phyloP scores from a whole-genome alignment of 2,113 vertebrate species.

The Ardeotis arabs region DNA sequence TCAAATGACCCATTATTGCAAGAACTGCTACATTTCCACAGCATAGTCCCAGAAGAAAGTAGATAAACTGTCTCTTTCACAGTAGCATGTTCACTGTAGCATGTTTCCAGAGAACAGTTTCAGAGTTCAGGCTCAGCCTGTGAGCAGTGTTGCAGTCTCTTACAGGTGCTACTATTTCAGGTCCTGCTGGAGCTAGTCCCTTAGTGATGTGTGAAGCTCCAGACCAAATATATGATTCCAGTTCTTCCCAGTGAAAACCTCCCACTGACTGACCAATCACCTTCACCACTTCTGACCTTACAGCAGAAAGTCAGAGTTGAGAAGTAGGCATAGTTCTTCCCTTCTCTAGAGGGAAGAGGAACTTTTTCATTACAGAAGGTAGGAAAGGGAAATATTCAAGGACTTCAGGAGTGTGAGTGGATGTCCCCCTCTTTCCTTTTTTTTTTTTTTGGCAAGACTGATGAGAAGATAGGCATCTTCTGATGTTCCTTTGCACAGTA shows the following conservation, averaged over 20 bases:
- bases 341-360: not conserved
- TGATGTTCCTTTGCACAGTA: not conserved
- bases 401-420: not conserved
- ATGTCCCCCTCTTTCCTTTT: not conserved
- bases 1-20: not conserved
- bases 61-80: not conserved
- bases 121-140: not conserved
- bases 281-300: not conserved
- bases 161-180: not conserved
- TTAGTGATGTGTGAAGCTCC: not conserved
- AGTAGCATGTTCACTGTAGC: not conserved
- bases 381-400: not conserved
- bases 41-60: not conserved
- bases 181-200: not conserved
- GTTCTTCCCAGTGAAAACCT: not conserved
- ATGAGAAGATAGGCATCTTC: not conserved
- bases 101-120: not conserved
- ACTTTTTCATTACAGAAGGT: not conserved
- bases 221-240: not conserved
- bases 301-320: not conserved
- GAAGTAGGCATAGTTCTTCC: not conserved
- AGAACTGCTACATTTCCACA: not conserved
- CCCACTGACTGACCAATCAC: not conserved
- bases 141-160: fast-evolving
- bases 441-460: not conserved